Base-by-base conservation (phyloP, 2,797 vertebrate species). In the Phataginus tetradactyla region DNA sequence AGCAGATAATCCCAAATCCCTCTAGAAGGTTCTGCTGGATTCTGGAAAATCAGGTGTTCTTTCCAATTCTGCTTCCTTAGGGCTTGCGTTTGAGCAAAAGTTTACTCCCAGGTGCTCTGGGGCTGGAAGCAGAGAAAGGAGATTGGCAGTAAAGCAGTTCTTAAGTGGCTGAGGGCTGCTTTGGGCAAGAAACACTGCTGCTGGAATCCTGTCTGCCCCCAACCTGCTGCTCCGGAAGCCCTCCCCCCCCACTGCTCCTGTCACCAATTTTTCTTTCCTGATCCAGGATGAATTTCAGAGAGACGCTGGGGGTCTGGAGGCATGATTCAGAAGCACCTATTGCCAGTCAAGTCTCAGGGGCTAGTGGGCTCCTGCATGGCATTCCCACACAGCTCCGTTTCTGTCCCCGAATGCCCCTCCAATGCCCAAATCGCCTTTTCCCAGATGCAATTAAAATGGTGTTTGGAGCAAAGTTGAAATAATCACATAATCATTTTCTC, bases 401-500 rank as follows among this genome's bases (percentile, higher is more conserved):
- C 68, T 3, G 11, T 42, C 59, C 94, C 53, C 0, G 0, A 5
- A 10, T 0, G 93, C 72, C 90, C 89, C 88, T 89, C 83, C 5
- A 21, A 59, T 75, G 78, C 84, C 86, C 90, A 95, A 94, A 97
- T 95, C 37, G 5, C 96, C 96, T 96, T 96, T 96, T 98, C 97
- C 96, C 96, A 95, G 96, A 96, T 97, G 94, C 97, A 97, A 91
- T 98, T 97, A 97, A 98, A 96, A 97, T 5, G 29, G 97, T 66
- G 83, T 97, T 97, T 93, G 95, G 92, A 97, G 89, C 96, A 96
- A 97, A 96, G 97, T 91, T 97, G 94, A 91, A 96, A 97, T 96
- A 96, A 97, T 96, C 96, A 97, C 95, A 94, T 94, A 93, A 95
- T 97, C 97, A 97, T 96, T 96, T 97, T 96, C 97, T 95, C 86